Evolutionary conservation across 2,113 vertebrate genomes (phyloP), one percentile per base, ranked within the genome.

Genomic region (Heterotis niloticus): DNA sequence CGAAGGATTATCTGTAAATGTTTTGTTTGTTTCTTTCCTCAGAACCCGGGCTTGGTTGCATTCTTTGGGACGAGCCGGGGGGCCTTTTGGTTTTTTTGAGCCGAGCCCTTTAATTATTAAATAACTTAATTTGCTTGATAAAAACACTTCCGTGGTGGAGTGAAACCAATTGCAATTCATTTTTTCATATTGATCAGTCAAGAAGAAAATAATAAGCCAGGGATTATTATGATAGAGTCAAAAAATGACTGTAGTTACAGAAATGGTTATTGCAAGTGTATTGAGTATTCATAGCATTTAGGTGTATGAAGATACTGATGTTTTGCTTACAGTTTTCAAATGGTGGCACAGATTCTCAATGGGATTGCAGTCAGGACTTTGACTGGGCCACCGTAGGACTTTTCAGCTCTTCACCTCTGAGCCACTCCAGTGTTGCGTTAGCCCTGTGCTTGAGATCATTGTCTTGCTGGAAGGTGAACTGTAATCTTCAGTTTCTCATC

Each of bases 151-250:
- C 20, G 23, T 24, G 7, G 44, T 73, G 34, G n/a, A 73, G 3
- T 54, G 29, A 54, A 73, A 56, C 44, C 59, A 23, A 54, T 52
- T 71, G 69, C 44, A 71, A 71, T 71, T 71, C 13, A 4, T 44
- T 71, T 26, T 44, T 44, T 5, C 34, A 7, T 52, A n/a, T 75
- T 75, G 72, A 59, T 56, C 72, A 75, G n/a, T 75, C 72, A 75
- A 75, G 54, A 18, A 59, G 26, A 54, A 59, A 75, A 26, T 75
- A 68, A 24, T 24, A 12, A 24, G 65, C 23, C 10, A 72, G 28
- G 17, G 23, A 16, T 75, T 26, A 16, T 57, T 9, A 26, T 4
- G 3, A 52, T 26, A 24, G n/a, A 60, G 12, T 26, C 5, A 62
- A 62, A 62, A 62, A 17, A 14, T 62, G 60, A 62, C 60, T 4